Base-by-base conservation (phyloP, 2,113 vertebrate genomes). In the Tricholaema leucomelas region DNA sequence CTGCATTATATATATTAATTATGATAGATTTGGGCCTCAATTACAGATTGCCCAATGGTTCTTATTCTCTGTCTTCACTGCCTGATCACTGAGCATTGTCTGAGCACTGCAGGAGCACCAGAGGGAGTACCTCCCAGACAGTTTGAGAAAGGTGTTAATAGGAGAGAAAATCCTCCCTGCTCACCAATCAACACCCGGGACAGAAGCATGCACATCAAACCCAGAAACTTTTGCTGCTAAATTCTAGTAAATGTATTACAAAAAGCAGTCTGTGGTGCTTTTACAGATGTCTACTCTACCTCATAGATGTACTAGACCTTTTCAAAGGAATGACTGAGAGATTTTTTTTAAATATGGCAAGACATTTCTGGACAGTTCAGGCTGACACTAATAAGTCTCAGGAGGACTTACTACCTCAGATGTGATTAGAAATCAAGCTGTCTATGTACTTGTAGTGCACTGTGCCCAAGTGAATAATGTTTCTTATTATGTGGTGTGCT, bases 351-450 rank as follows among this genome's bases (percentile, higher is more conserved):
- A 79, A 70, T 67, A 66, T 71, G 64, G 72, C 52, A 90, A 85
- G 52, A 80, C 0, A 1, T 85, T 93, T 93, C 79, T 79, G 92
- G 85, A 52, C 60, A 92, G 81, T 79, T 93, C 87, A 85, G 77
- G 64, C 56, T 94, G 95, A 92, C 64, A 67, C 71, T 89, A 93
- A 74, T 74, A 91, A 91, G 79, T 94, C 91, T 92, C 95, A 90
- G 79, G 93, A 92, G 94, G 56, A 82, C 90, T 94, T 96, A 90
- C 81, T 96, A 95, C 64, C 82, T 94, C 82, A 93, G 94, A 85
- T 96, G 90, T 94, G 90, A 94, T 96, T 93, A 96, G 87, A 91
- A 93, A 87, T 83, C 71, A 87, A 87, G 72, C 87, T 89, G 63
- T 59, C 64, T 93, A 50, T 87, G 56, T 74, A 60, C 67, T 71